A percentile compares a stretch with the other conserved stretches of the same genome.
Evolutionary conservation across 2,113 vertebrate genomes (phyloP).

Genomic region (Psilopsiagon aymara): DNA sequence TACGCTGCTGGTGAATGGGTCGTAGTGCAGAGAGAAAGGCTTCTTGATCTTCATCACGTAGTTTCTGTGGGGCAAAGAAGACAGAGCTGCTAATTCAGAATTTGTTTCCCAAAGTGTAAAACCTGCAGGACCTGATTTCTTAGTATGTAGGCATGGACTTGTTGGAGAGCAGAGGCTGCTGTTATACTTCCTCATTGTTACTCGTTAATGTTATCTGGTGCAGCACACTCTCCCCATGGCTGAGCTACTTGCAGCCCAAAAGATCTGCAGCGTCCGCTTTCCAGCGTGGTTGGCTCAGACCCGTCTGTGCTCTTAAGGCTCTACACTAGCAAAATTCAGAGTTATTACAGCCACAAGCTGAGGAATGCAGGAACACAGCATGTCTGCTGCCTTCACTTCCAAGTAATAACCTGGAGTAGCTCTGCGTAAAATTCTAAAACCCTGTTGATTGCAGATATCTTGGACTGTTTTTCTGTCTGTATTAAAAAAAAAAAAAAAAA

Average conservation of each 20-base stretch:
- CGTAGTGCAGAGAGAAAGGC: slow-evolving; percentile 75
- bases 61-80: slow-evolving; percentile 67
- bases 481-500: slow-evolving; percentile 32
- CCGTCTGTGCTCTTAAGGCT: background rate
- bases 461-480: slow-evolving; percentile 1
- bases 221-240: background rate
- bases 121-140: background rate
- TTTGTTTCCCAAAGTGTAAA: background rate
- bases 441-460: slow-evolving; percentile 4
- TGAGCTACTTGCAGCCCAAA: background rate
- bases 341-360: slow-evolving; percentile 50
- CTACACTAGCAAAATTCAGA: background rate
- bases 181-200: background rate
- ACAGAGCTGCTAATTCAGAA: background rate
- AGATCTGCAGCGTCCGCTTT: background rate
- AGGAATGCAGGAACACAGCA: slow-evolving; percentile 50
- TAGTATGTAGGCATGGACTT: background rate
- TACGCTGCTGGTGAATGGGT: slow-evolving; percentile 79
- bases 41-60: slow-evolving; percentile 78
- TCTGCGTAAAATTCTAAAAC: background rate
- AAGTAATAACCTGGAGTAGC: slow-evolving; percentile 53
- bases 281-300: background rate
- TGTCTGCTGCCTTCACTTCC: slow-evolving; percentile 38
- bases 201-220: background rate
- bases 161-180: background rate